Evolutionary conservation across 2,888 invertebrate species (phyloP).

Genomic region (Alentia gelatinosa): DNA sequence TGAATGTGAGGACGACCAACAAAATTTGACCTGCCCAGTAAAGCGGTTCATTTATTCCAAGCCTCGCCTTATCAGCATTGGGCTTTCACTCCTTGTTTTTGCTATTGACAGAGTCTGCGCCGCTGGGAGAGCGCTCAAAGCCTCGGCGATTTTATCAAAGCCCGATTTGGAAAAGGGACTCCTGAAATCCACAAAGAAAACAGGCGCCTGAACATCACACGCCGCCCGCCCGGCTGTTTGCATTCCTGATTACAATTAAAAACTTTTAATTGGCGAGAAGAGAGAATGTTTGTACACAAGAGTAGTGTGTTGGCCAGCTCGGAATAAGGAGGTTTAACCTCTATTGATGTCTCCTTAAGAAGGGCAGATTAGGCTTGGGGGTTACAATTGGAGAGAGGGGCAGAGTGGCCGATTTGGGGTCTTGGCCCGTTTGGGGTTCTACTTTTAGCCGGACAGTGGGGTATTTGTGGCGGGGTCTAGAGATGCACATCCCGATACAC

Average conservation of each 20-base stretch:
- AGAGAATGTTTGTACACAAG: conserved; percentile 44
- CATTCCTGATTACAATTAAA: conserved; percentile 41
- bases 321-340: conserved; percentile 30
- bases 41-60: neutral
- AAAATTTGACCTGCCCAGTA: neutral
- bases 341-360: neutral
- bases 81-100: conserved; percentile 44
- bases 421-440: neutral
- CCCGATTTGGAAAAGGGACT: neutral
- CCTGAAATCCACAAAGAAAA: conserved; percentile 42
- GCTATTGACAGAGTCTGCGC: neutral
- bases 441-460: neutral
- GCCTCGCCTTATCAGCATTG: neutral
- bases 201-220: conserved; percentile 38
- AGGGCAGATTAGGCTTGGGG: neutral
- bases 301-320: neutral
- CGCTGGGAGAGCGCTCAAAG: neutral
- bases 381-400: neutral
- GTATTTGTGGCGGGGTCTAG: neutral
- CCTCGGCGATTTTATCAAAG: conserved; percentile 38
- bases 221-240: conserved; percentile 10
- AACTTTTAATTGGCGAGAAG: conserved; percentile 49
- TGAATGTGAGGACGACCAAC: neutral
- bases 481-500: neutral
- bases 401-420: neutral